These are phyloP conservation scores for Phaedon cochleariae DNA, from an alignment of 2,888 invertebrate species.

Conservation along the genomic window DNA sequence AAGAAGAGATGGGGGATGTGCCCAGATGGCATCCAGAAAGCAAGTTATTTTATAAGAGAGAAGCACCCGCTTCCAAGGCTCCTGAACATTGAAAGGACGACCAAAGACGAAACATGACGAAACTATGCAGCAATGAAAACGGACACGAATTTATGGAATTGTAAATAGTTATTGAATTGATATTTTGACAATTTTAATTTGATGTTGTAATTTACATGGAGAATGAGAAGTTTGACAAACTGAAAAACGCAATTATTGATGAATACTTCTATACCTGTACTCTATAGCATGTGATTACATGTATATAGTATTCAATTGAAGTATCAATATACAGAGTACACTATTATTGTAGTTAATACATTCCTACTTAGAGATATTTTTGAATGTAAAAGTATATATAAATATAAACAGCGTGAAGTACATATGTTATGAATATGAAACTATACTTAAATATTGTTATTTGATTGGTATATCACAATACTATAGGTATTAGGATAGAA, in stretches of 20 bases:
- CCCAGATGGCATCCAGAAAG: conserved; percentile 58
- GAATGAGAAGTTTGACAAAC: conserved; percentile 33
- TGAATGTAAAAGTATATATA: background rate
- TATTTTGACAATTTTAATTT: conserved; percentile 35
- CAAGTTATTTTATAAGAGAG: conserved; percentile 57
- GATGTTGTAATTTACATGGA: conserved; percentile 21
- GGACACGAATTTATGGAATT: conserved; percentile 29
- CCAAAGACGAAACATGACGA: conserved; percentile 22
- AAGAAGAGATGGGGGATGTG: conserved; percentile 55
- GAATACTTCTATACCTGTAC: too few species aligned
- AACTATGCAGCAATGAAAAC: conserved; percentile 28
- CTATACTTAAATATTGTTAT: background rate
- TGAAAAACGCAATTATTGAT: conserved; percentile 21
- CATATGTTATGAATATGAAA: background rate
- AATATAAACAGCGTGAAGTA: background rate
- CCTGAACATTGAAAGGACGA: conserved; percentile 23
- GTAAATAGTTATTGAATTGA: conserved; percentile 32
- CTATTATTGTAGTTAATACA: background rate
- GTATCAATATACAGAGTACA: conserved; percentile 21
- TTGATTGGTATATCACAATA: conserved; percentile 11
- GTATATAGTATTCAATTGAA: conserved; percentile 8
- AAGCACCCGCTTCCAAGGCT: conserved; percentile 39
- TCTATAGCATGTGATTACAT: too few species aligned
- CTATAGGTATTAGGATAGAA: conserved; percentile 46
- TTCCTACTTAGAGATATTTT: background rate